phyloP scores from a whole-genome alignment of 2,797 vertebrate genomes.

The Pagetopsis macropterus region DNA sequence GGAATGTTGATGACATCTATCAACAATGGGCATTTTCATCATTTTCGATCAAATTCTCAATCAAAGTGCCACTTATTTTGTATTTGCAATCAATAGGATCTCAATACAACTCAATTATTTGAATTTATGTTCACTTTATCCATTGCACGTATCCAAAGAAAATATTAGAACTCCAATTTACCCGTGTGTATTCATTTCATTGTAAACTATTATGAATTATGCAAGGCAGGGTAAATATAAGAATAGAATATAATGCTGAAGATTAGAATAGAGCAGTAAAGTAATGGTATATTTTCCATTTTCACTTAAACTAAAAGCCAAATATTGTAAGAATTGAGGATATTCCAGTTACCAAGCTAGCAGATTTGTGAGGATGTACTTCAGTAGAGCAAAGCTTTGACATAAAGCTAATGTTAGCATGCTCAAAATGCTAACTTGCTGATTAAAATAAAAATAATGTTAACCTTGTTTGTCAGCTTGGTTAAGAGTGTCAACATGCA shows the following conservation, averaged over 20 bases:
- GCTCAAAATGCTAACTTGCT: background rate
- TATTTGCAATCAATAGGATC: background rate
- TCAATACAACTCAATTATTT: background rate
- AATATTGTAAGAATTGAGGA: too few relatives aligned
- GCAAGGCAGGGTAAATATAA: background rate
- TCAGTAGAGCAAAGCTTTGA: background rate
- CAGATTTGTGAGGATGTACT: background rate
- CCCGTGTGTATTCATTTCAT: background rate
- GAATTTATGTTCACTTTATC: background rate
- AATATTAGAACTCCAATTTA: background rate
- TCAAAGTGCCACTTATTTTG: background rate
- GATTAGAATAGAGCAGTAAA: background rate
- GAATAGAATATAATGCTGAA: background rate
- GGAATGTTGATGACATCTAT: background rate
- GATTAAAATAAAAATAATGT: background rate
- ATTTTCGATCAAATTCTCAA: background rate
- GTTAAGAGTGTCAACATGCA: background rate
- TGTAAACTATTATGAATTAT: background rate
- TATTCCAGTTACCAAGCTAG: background rate
- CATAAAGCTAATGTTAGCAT: background rate
- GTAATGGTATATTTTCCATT: background rate
- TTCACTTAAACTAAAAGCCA: background rate
- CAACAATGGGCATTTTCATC: background rate
- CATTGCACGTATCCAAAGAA: background rate
- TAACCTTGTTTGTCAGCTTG: background rate